Conservation (phyloP, 2,113 vertebrate genomes). For the Esox niger region DNA sequence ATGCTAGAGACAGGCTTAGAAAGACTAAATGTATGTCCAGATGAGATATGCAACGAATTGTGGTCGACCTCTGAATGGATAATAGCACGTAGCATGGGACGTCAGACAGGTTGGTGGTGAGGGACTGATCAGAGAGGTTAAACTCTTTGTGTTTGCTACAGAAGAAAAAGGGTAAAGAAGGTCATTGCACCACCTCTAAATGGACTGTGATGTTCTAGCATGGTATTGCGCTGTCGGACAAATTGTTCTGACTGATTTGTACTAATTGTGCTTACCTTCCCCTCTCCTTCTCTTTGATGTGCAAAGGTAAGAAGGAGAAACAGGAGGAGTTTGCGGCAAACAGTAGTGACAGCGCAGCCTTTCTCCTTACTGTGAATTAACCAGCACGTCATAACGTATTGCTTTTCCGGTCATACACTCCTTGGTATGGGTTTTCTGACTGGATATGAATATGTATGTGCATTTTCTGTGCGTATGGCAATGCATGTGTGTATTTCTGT, state of each 20-base stretch:
- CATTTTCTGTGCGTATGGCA: neutral
- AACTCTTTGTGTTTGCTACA: slow-evolving; percentile 36
- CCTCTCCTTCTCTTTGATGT: slow-evolving; percentile 72
- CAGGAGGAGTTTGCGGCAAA: slow-evolving; percentile 49
- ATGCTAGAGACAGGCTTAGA: neutral
- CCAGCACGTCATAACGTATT: slow-evolving; percentile 56
- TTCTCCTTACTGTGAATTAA: slow-evolving; percentile 71
- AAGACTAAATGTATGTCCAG: neutral
- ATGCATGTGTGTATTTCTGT: neutral
- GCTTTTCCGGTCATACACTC: slow-evolving; percentile 43
- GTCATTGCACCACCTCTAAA: slow-evolving; percentile 50
- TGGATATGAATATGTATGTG: slow-evolving; percentile 9
- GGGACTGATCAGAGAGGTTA: slow-evolving; percentile 40
- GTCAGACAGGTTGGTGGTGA: slow-evolving; percentile 43
- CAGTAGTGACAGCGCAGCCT: slow-evolving; percentile 65
- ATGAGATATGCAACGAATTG: neutral
- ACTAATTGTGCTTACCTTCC: slow-evolving; percentile 71
- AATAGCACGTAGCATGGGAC: slow-evolving; percentile 38
- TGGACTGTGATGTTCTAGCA: slow-evolving; percentile 52
- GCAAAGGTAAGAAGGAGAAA: slow-evolving; percentile 54
- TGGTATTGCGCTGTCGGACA: slow-evolving; percentile 54
- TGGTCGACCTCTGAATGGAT: neutral
- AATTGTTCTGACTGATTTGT: slow-evolving; percentile 73
- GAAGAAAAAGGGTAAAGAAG: slow-evolving; percentile 40
- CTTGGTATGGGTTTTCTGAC: slow-evolving; percentile 46